Conservation (phyloP, 1,140 invertebrate genomes). For the Laupala kohalensis region DNA sequence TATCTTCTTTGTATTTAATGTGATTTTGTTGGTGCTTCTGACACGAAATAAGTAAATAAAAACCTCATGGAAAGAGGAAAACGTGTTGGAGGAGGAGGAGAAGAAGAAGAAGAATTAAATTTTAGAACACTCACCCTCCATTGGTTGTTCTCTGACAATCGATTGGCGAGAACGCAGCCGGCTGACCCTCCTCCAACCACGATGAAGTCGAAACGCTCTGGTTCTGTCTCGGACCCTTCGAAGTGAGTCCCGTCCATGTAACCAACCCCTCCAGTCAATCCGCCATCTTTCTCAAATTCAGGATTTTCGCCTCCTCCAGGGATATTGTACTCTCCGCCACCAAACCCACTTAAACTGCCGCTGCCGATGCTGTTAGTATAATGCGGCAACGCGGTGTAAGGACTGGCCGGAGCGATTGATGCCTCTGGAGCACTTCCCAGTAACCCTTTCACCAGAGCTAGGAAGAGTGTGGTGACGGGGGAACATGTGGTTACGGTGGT, state of each 20-base stretch:
- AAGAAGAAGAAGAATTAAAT: no score
- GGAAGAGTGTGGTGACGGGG: slow-evolving; percentile 37
- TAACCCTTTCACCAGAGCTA: slow-evolving; percentile 37
- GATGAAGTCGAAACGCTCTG: slow-evolving; percentile 34
- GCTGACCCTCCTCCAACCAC: slow-evolving; percentile 50
- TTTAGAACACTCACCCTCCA: slow-evolving; percentile 29
- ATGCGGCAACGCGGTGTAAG: neutral
- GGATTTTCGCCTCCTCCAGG: neutral
- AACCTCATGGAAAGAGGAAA: no score
- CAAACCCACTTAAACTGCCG: neutral
- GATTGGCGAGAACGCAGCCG: slow-evolving; percentile 46
- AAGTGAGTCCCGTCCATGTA: neutral
- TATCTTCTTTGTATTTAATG: no score
- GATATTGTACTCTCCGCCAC: neutral
- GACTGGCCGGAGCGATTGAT: slow-evolving; percentile 3
- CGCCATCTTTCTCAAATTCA: neutral
- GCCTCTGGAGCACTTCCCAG: slow-evolving; percentile 37
- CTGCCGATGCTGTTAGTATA: neutral
- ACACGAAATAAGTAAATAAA: no score
- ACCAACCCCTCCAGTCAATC: neutral
- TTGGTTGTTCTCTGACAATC: slow-evolving; percentile 37
- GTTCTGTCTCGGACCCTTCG: neutral
- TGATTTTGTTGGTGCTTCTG: no score
- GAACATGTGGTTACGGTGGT: slow-evolving; percentile 40
- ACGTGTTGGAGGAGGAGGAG: no score